Evolutionary conservation across 2,888 invertebrate genomes (phyloP), one percentile per base, ranked within the genome.

Genomic region (Entomobrya multifasciata): DNA sequence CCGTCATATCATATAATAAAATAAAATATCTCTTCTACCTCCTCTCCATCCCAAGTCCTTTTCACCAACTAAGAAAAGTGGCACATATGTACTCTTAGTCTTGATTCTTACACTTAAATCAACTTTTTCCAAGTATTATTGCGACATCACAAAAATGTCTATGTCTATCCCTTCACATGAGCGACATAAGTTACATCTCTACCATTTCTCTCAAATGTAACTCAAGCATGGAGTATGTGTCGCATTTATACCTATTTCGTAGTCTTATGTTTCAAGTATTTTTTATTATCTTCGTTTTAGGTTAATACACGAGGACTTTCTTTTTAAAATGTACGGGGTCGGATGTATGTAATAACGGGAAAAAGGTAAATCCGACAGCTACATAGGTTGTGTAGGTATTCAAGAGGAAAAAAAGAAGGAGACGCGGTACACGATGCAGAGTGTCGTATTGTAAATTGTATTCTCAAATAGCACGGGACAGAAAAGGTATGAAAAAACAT

Each of bases 61-160:
- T 67, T 67, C 67, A 44, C 44, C 15, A 44, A 1, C 67, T 13
- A 17, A 13, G 3, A 65, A 67, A 67, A 67, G 67, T 67, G 67
- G 67, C 27, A 67, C 67, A 67, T 65, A n/a, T n/a, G 44, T 22
- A 41, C 62, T 44, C 36, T 60, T 4, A n/a, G n/a, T n/a, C n/a
- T n/a, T n/a, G n/a, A n/a, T n/a, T n/a, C n/a, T n/a, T n/a, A n/a
- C n/a, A 22, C 30, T 22, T 5, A 44, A 22, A 41, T 67, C 41
- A 67, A 67, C 44, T 67, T 67, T 67, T 44, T 67, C n/a, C 44
- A 67, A 67, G 67, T 67, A 67, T 41, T 67, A 67, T 67, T 67
- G 67, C 67, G 67, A 67, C 67, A 67, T 67, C 41, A 44, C 22
- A n/a, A n/a, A n/a, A n/a, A n/a, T n/a, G n/a, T n/a, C n/a, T n/a